Evolutionary conservation across 2,888 invertebrate genomes (phyloP).

Genomic region (Lochmaea crataegi): DNA sequence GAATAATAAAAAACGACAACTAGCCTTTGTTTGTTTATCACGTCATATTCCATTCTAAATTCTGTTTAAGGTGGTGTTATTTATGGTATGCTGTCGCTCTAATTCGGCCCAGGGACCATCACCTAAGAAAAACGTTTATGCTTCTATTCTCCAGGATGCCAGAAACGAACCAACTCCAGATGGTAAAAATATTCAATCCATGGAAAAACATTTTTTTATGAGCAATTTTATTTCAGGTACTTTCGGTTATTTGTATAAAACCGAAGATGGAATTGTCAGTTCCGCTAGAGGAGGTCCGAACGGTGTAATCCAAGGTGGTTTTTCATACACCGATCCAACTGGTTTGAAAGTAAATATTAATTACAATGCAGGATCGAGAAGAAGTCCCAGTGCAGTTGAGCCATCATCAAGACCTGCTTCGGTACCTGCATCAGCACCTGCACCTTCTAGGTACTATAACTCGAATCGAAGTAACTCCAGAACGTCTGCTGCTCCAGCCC

Average conservation of each 20-base stretch:
- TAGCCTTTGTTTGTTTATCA: not conserved
- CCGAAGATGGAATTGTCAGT: conserved; percentile 64
- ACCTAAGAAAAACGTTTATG: conserved; percentile 54
- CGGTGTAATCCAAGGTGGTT: conserved; percentile 62
- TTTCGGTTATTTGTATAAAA: conserved; percentile 64
- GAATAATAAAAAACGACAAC: too few species aligned
- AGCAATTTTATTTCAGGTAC: conserved; percentile 50
- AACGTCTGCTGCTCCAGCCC: conserved; percentile 31
- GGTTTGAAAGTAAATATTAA: conserved; percentile 64
- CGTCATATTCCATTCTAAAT: too few species aligned
- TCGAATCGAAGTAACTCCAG: conserved; percentile 29
- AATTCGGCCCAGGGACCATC: conserved; percentile 30
- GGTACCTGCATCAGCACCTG: conserved; percentile 7
- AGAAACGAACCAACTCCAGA: conserved; percentile 62
- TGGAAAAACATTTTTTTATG: not conserved
- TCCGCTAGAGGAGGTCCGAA: conserved; percentile 62
- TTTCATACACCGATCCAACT: conserved; percentile 64
- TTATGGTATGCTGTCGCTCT: conserved; percentile 40
- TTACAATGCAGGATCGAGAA: conserved; percentile 62
- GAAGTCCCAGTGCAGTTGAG: conserved; percentile 26
- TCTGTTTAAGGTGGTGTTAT: conserved; percentile 46
- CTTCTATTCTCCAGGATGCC: conserved; percentile 62
- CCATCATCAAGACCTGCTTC: conserved; percentile 21
- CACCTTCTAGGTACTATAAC: conserved; percentile 37
- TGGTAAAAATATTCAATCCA: conserved; percentile 45